Conservation (phyloP, 30 jellyfish, hydroid and myxozoan species). For the Turritopsis rubra region DNA sequence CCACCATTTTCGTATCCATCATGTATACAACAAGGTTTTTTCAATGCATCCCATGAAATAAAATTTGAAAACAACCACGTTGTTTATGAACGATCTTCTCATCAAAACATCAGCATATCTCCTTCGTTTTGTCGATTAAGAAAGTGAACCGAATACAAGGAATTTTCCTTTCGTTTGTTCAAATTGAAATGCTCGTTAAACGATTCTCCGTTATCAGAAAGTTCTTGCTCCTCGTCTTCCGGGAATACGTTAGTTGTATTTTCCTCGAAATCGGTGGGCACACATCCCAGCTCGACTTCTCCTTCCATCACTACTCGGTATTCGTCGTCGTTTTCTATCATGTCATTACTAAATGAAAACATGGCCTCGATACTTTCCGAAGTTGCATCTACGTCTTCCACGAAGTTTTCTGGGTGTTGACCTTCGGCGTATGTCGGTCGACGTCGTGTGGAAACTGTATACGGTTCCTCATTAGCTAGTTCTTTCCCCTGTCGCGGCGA, state of each 20-base stretch:
- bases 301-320: neutral
- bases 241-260: neutral
- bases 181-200: neutral
- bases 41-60: too few species aligned
- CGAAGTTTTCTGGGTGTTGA: neutral
- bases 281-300: neutral
- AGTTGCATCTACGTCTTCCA: neutral
- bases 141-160: neutral
- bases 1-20: too few species aligned
- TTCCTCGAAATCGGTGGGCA: neutral
- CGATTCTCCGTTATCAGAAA: neutral
- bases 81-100: too few species aligned
- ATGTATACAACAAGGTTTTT: too few species aligned
- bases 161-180: neutral
- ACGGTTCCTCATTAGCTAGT: neutral
- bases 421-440: neutral
- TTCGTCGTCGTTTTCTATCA: neutral
- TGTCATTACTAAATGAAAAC: slow-evolving; percentile 5
- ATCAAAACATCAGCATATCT: neutral
- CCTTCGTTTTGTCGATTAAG: neutral
- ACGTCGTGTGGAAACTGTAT: neutral
- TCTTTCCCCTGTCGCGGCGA: neutral
- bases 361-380: slow-evolving; percentile 8
- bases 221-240: neutral
- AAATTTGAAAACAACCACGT: too few species aligned